Base-by-base conservation (phyloP, 1,140 invertebrate species). In the Sitodiplosis mosellana region DNA sequence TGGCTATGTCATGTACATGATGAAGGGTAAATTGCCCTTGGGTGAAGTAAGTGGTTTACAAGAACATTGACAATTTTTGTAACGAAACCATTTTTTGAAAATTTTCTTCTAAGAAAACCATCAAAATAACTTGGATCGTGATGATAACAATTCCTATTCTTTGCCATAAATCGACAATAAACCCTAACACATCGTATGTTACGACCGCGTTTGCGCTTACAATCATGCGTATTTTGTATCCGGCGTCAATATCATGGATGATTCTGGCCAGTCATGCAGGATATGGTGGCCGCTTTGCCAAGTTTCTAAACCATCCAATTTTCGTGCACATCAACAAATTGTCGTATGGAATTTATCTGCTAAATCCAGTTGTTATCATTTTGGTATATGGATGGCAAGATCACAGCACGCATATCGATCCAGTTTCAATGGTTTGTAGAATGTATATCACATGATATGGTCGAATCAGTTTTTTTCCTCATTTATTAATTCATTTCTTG, bases 271-370 rank as follows among this genome's bases (percentile, higher is more conserved):
- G 61, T 45, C 59, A 59, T 1, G 53, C 50, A 6, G 61, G 56
- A 0, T 52, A 52, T 22, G 55, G 59, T 10, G 55, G 55, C 1
- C 58, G 56, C 54, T 63, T 59, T 58, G 63, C 62, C 0, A 57
- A 60, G 4, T 27, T 64, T 19, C 37, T 64, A 22, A 60, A 64
- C 37, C 52, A 53, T 10, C 55, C 53, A 7, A 43, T 53, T 6
- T 64, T 64, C 41, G 60, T 64, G 50, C 62, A 64, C 14, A 21
- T 61, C 7, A 64, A 63, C 51, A 58, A 59, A 1, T 38, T 64
- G 11, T 56, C 62, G 11, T 64, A 64, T 48, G 61, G 51, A 10
- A 59, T 64, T 33, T 64, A 64, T 47, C 51, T 64, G 27, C 27
- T 64, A 0, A 64, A 64, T 59, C 60, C 62, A 1, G 37, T 64